Percentiles rank a stretch among this genome's conserved stretches.
These are phyloP conservation scores for Caenorhabditis elegans DNA, from an alignment of 1,140 invertebrate species.

Conservation along the genomic window WBcel235 BX284605.5:11826001-11826500, in stretches of 20 bases:
- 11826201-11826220: background rate
- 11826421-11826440: conserved; percentile 42
- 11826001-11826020: conserved; percentile 49
- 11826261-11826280: conserved; percentile 35
- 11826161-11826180: conserved; percentile 36
- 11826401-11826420: conserved; percentile 29
- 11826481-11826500: conserved; percentile 35
- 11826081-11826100: conserved; percentile 49
- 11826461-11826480: conserved; percentile 51
- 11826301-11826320: conserved; percentile 50
- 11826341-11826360: conserved; percentile 55
- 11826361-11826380: conserved; percentile 58
- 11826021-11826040: conserved; percentile 55
- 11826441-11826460: conserved; percentile 46
- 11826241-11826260: conserved; percentile 46
- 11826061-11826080: conserved; percentile 47
- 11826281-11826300: conserved; percentile 56
- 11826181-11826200: background rate
- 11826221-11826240: conserved; percentile 26
- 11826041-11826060: conserved; percentile 58
- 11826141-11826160: conserved; percentile 54
- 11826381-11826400: conserved; percentile 54
- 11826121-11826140: conserved; percentile 64
- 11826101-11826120: conserved; percentile 54
- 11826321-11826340: conserved; percentile 51